Percentiles rank a stretch among this genome's conserved stretches.
These are phyloP conservation scores for Notolabrus celidotus DNA, from an alignment of 2,797 vertebrate species.

Conservation along the genomic window DNA sequence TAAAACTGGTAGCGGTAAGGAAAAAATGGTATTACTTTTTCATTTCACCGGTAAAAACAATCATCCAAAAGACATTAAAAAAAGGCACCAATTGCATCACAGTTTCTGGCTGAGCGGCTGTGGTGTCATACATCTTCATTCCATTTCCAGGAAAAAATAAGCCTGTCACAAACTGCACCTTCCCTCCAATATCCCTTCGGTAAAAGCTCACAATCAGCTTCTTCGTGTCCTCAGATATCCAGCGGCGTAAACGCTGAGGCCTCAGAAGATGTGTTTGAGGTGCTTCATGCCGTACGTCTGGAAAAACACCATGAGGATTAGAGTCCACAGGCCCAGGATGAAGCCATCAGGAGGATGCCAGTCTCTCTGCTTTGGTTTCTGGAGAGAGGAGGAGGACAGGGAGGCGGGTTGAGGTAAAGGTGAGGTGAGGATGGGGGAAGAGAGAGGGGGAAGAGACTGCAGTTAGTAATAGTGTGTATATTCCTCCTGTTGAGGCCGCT, in stretches of 20 bases:
- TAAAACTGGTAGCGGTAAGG: background rate
- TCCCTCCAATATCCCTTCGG: slow-evolving; percentile 15
- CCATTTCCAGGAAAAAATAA: slow-evolving; percentile 24
- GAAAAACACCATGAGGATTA: slow-evolving; percentile 98
- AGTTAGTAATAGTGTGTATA: slow-evolving; percentile 71
- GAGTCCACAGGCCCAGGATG: slow-evolving; percentile 96
- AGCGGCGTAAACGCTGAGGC: background rate
- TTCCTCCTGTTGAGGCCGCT: slow-evolving; percentile 59
- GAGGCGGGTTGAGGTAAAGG: background rate
- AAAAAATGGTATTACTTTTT: background rate
- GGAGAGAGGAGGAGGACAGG: slow-evolving; percentile 82
- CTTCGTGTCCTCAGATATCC: slow-evolving; percentile 24
- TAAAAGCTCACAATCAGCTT: slow-evolving; percentile 8
- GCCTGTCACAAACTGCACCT: slow-evolving; percentile 16
- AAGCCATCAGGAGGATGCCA: slow-evolving; percentile 99
- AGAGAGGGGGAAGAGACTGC: slow-evolving; percentile 21
- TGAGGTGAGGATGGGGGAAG: background rate
- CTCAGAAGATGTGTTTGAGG: slow-evolving; percentile 97
- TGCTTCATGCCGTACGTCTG: slow-evolving; percentile 97
- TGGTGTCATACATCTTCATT: slow-evolving; percentile 7
- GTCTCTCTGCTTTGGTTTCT: slow-evolving; percentile 96
- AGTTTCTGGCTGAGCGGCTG: slow-evolving; percentile 10
- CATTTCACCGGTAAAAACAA: background rate
- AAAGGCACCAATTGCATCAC: slow-evolving; percentile 40
- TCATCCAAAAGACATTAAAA: slow-evolving; percentile 8